These are phyloP conservation scores for Harmothoe impar DNA, from an alignment of 2,888 invertebrate genomes.

Conservation along the genomic window DNA sequence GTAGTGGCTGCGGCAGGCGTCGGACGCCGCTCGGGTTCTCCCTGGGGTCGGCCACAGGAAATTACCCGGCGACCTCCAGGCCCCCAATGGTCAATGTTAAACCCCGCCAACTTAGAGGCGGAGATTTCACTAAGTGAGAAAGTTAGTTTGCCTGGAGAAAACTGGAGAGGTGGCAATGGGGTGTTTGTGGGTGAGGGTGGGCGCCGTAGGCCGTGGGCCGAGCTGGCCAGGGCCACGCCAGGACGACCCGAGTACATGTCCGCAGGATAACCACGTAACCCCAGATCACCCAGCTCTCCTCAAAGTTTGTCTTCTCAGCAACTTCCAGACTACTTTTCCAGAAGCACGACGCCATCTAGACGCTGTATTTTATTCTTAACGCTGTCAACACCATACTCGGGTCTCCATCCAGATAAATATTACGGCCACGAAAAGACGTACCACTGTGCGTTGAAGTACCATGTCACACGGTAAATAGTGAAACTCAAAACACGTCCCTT, in stretches of 20 bases:
- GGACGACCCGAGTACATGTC: background rate
- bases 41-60: background rate
- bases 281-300: background rate
- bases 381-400: no score
- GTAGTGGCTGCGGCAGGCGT: no score
- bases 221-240: background rate
- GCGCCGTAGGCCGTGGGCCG: background rate
- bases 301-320: slow-evolving; percentile 38
- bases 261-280: background rate
- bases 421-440: background rate
- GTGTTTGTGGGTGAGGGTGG: slow-evolving; percentile 3
- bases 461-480: slow-evolving; percentile 14
- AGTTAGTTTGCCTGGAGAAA: slow-evolving; percentile 28
- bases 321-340: background rate
- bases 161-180: background rate
- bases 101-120: background rate
- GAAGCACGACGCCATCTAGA: slow-evolving; percentile 28
- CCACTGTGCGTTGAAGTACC: background rate
- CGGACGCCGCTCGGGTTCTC: background rate
- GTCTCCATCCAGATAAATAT: background rate
- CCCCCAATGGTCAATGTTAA: background rate
- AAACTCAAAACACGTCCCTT: no score
- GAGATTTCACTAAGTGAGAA: slow-evolving; percentile 43
- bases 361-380: background rate
- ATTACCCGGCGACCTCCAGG: slow-evolving; percentile 4